Evolutionary conservation across 2,888 invertebrate species (phyloP).

Genomic region (Graphium colonna): DNA sequence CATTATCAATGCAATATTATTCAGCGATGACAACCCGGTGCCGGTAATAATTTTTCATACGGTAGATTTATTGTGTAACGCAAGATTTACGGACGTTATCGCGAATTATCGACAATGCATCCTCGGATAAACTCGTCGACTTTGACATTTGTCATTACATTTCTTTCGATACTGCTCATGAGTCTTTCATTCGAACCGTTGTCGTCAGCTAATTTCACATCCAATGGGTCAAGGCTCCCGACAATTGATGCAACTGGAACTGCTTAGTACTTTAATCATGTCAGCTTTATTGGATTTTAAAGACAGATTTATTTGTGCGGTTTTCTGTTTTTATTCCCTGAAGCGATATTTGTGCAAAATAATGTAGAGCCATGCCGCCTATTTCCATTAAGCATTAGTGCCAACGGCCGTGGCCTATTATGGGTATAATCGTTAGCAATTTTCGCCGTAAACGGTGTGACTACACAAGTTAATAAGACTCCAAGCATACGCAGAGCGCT

Average conservation of each 20-base stretch:
- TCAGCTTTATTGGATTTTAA: too few relatives aligned
- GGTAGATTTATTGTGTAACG: constrained; percentile 6
- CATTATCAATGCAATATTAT: constrained; percentile 15
- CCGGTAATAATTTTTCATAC: neutral
- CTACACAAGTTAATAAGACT: constrained; percentile 51
- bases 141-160: neutral
- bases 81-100: neutral
- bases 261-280: neutral
- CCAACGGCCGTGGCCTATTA: constrained; percentile 58
- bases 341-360: too few relatives aligned
- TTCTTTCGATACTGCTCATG: neutral
- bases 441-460: constrained; percentile 53
- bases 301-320: too few relatives aligned
- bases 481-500: constrained; percentile 39
- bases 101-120: neutral
- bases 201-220: constrained; percentile 2
- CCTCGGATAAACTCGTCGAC: neutral
- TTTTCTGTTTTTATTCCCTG: too few relatives aligned
- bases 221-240: constrained; percentile 6
- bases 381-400: constrained; percentile 37
- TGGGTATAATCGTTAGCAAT: constrained; percentile 57
- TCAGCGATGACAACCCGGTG: constrained; percentile 5
- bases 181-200: constrained; percentile 5
- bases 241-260: constrained; percentile 12
- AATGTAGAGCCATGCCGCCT: constrained; percentile 5